Evolutionary conservation across 2,888 invertebrate genomes (phyloP).

Genomic region (Oligia latruncula): DNA sequence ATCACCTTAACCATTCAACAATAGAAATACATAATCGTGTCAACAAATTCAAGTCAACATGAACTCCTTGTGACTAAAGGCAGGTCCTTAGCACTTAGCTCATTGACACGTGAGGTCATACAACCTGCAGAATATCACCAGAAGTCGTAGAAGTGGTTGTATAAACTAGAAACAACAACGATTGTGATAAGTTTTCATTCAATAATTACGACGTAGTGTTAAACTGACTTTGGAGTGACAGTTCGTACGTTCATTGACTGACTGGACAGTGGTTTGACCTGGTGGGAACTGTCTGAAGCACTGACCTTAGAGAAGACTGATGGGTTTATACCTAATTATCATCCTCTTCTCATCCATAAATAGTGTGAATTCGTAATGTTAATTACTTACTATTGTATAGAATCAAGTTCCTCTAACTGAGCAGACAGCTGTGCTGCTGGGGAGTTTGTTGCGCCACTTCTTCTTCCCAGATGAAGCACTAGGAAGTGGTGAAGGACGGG

Average conservation of each 20-base stretch:
- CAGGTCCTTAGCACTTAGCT: slow-evolving; percentile 35
- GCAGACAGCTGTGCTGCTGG: no score
- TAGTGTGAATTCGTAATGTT: no score
- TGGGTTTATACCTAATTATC: neutral
- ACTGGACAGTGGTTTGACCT: slow-evolving; percentile 8
- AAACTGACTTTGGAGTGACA: slow-evolving; percentile 40
- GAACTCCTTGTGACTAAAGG: slow-evolving; percentile 39
- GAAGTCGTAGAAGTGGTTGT: slow-evolving; percentile 39
- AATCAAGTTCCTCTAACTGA: no score
- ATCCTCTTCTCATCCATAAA: no score
- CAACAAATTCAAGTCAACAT: neutral
- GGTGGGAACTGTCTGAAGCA: neutral
- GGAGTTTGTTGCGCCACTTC: no score
- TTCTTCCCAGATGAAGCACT: no score
- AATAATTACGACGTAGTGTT: slow-evolving; percentile 8
- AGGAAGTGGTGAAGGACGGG: no score
- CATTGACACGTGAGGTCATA: slow-evolving; percentile 53
- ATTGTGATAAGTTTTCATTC: slow-evolving; percentile 41
- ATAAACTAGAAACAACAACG: slow-evolving; percentile 27
- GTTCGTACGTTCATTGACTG: slow-evolving; percentile 39
- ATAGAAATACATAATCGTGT: slow-evolving; percentile 8
- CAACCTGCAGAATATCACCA: slow-evolving; percentile 28
- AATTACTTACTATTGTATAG: no score
- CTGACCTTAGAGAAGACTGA: neutral
- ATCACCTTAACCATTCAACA: neutral